Evolutionary conservation across 2,797 vertebrate species (phyloP), one percentile per base, ranked within the genome.

Genomic region (Anguilla marmorata): DNA sequence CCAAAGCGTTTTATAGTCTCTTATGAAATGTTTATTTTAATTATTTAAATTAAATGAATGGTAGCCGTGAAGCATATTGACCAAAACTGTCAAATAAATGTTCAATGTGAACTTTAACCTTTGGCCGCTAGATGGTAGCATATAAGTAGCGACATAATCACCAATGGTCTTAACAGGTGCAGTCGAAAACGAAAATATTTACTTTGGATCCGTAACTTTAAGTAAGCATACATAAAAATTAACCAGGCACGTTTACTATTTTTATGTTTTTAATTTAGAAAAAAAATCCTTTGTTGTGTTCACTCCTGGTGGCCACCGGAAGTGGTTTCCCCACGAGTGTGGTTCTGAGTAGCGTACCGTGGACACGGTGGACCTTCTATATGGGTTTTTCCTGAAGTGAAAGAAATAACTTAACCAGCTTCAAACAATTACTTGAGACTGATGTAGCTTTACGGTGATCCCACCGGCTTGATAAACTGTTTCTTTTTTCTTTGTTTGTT

Each of bases 381-480:
- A 37, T 74, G 72, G 11, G 33, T 79, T 33, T 76, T 33, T 2
- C 16, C 37, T 33, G 30, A 79, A 79, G 6, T 16, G 33, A 37
- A 21, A 14, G 30, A 45, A 11, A 14, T 16, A 37, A 48, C 3
- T 24, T 66, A 9, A 66, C 60, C 60, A 1, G 37, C 76, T 45
- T 85, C 27, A 2, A 45, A 16, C 85, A 72, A 92, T 72, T 1
- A 19, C 48, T 58, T 50, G 33, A 87, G 92, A 91, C 45, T 50
- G 1, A 6, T 89, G 87, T 88, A 85, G 90, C 76, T 88, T 50
- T 91, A 93, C 50, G 50, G 92, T 91, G 87, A 69, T 84, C 58
- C 60, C n/a, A n/a, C 74, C 33, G 30, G 30, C 74, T 76, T 33
- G 30, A 37, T 37, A 33, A 74, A 14, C 88, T 74, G 87, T 48